Percentiles rank a stretch among this genome's conserved stretches.
These are phyloP conservation scores for Drosophila equinoxialis DNA, from an alignment of 1,140 invertebrate genomes.

Conservation along the genomic window DNA sequence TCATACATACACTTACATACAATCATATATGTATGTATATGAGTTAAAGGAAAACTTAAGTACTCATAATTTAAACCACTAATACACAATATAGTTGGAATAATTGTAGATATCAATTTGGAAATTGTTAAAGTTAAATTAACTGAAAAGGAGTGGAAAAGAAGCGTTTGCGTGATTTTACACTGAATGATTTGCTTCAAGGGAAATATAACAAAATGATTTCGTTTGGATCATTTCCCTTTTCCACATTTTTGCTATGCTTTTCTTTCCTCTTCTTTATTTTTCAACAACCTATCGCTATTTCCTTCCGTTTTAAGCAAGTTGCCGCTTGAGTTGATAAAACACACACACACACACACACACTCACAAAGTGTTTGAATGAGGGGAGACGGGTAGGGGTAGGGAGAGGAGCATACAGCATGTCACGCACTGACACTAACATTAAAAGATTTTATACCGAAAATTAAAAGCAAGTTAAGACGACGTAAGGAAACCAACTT, in stretches of 20 bases:
- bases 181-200: background rate
- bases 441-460: constrained; percentile 17
- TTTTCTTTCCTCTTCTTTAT: background rate
- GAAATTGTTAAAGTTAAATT: background rate
- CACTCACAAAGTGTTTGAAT: background rate
- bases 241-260: background rate
- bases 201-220: background rate
- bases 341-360: background rate
- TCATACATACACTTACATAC: too few relatives aligned
- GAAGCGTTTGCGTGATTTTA: background rate
- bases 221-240: background rate
- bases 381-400: background rate
- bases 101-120: too few relatives aligned
- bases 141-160: background rate
- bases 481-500: constrained; percentile 17
- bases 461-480: constrained; percentile 31
- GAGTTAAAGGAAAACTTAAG: too few relatives aligned
- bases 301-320: background rate
- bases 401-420: background rate
- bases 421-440: constrained; percentile 19
- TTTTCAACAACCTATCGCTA: background rate
- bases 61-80: too few relatives aligned
- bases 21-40: too few relatives aligned
- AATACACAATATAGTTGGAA: too few relatives aligned
- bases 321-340: constrained; percentile 6